Conservation (phyloP, 1,140 invertebrate genomes). For the Solenopsis invicta region DNA sequence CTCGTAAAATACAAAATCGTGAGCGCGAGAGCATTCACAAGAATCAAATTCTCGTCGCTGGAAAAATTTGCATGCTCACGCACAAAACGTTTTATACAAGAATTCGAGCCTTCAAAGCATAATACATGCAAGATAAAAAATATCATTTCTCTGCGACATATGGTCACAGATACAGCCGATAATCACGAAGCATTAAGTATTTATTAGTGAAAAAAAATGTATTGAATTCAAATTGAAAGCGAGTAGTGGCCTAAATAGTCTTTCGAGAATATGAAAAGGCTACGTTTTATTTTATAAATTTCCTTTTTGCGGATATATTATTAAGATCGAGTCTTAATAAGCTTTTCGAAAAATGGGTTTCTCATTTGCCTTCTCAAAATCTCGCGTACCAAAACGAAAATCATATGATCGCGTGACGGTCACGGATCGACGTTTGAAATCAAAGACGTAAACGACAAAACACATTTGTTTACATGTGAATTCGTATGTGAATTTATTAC, state of each 20-base stretch:
- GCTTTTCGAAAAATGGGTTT: background rate
- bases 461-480: conserved; percentile 30
- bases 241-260: background rate
- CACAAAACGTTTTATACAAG: conserved; percentile 6
- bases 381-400: background rate
- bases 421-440: background rate
- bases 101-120: background rate
- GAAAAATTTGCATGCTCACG: background rate
- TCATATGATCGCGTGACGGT: background rate
- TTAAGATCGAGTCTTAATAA: conserved; percentile 5
- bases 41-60: background rate
- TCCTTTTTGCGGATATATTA: background rate
- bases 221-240: background rate
- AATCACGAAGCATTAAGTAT: conserved; percentile 1
- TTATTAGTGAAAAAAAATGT: background rate
- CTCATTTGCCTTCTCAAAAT: background rate
- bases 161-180: conserved; percentile 16
- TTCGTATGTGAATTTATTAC: conserved; percentile 39
- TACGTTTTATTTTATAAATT: conserved; percentile 20
- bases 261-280: background rate
- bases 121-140: conserved; percentile 27
- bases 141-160: conserved; percentile 8
- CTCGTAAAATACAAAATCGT: conserved; percentile 32
- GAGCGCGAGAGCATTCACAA: background rate
- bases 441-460: conserved; percentile 11